These are phyloP conservation scores for Epinotia bilunana DNA, from an alignment of 2,888 invertebrate genomes.

Conservation along the genomic window DNA sequence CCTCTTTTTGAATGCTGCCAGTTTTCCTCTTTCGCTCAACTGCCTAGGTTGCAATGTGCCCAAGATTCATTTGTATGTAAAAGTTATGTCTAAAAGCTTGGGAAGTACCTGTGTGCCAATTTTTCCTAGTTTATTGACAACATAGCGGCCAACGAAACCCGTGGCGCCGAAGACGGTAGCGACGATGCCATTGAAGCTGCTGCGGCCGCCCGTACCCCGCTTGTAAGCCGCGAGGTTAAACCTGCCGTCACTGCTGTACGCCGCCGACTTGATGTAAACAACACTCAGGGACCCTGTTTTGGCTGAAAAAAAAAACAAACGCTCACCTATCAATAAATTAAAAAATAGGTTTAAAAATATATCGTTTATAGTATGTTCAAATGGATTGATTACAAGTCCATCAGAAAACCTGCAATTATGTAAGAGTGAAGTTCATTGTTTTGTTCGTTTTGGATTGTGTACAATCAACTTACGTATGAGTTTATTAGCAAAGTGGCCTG, in stretches of 20 bases:
- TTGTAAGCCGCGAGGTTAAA: constrained; percentile 88
- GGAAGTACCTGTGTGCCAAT: constrained; percentile 89
- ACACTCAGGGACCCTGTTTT: constrained; percentile 72
- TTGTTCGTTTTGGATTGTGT: constrained; percentile 2
- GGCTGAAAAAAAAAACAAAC: constrained; percentile 61
- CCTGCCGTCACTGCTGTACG: constrained; percentile 83
- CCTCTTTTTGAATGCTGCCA: no score
- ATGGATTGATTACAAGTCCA: constrained; percentile 16
- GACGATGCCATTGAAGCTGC: constrained; percentile 98
- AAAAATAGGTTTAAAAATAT: background rate
- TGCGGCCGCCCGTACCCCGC: constrained; percentile 95
- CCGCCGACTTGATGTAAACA: constrained; percentile 76
- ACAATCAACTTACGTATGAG: constrained; percentile 67
- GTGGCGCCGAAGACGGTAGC: constrained; percentile 99
- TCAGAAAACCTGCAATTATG: constrained; percentile 61
- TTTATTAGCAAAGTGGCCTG: constrained; percentile 70
- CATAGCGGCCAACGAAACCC: constrained; percentile 94
- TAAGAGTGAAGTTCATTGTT: constrained; percentile 61
- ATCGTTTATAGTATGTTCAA: constrained; percentile 11
- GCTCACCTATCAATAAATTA: background rate
- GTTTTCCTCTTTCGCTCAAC: no score
- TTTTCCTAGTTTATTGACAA: constrained; percentile 96
- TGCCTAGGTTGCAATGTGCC: no score
- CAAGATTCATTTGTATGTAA: no score
- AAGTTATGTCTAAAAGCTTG: background rate